Base-by-base conservation (phyloP, 1,140 invertebrate genomes). In the Fopius arisanus region DNA sequence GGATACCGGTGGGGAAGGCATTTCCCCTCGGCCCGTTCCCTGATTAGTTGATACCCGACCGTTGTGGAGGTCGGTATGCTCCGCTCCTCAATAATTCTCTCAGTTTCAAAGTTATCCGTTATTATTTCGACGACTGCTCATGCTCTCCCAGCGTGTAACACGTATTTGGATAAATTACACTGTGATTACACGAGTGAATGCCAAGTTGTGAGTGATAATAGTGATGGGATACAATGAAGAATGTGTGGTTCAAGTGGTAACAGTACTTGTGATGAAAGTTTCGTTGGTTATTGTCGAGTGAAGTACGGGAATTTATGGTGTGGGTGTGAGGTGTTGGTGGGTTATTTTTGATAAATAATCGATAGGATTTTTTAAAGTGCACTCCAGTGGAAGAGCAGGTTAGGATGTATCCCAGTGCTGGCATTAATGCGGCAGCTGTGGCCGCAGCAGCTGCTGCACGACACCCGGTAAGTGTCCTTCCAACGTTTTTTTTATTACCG, bases 351-450 rank as follows among this genome's bases (percentile, higher is more conserved):
- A n/a, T 62, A 28, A 14, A n/a, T 62, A n/a, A 28, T 6, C n/a
- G n/a, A n/a, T n/a, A n/a, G 33, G 14, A 10, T 28, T 9, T 62
- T 62, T 62, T 26, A 12, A 3, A 31, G 29, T 31, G n/a, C 12
- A 31, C 33, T 65, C 26, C 16, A 65, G 26, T 31, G 62, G 29
- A 19, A 65, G n/a, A 31, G 40, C 37, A 31, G 62, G 26, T 31
- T 16, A 65, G 86, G 78, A 90, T 90, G 89, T 90, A 90, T 80
- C 89, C 89, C 37, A 90, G 86, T 82, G 87, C 89, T 83, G 87
- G 89, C 78, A 90, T 91, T 85, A 91, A 90, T 82, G 90, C 90
- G 74, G 89, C 89, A 83, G 90, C 90, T 83, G 90, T 89, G 78
- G 90, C 89, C 70, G 90, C 89, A 77, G 90, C 89, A 79, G 90